Percentiles rank a stretch among this genome's conserved stretches.
Evolutionary conservation across 2,113 vertebrate species (phyloP).

Genomic region (Odontesthes bonariensis): DNA sequence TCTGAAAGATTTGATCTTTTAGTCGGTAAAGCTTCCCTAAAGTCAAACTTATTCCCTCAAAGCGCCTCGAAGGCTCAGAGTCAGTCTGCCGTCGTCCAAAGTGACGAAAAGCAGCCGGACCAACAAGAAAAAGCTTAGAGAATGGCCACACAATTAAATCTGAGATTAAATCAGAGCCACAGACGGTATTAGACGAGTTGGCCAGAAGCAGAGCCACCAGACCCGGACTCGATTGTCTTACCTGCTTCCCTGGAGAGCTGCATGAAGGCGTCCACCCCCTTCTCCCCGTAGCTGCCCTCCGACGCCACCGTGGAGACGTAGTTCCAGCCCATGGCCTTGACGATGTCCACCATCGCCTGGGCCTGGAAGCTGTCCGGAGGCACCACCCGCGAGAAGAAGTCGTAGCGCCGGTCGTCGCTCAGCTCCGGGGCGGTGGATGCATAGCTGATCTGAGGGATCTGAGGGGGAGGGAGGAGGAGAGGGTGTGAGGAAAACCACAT

Average conservation of each 20-base stretch:
- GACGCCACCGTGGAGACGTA: conserved; percentile 76
- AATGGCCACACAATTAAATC: too few species aligned
- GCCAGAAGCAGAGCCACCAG: neutral
- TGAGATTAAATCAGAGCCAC: too few species aligned
- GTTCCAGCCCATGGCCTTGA: conserved; percentile 76
- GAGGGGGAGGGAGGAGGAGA: neutral
- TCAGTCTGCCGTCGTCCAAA: too few species aligned
- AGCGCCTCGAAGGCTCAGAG: too few species aligned
- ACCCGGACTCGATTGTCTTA: conserved; percentile 1
- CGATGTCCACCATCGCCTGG: conserved; percentile 25
- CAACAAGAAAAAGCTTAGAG: neutral
- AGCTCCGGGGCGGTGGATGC: conserved; percentile 76
- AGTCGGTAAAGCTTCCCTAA: too few species aligned
- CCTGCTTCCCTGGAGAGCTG: conserved; percentile 76
- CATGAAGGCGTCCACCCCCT: conserved; percentile 77
- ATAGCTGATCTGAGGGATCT: conserved; percentile 79
- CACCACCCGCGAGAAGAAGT: conserved; percentile 77
- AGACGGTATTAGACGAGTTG: too few species aligned
- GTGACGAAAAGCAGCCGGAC: too few species aligned
- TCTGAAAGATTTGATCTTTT: too few species aligned
- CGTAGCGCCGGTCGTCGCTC: conserved; percentile 74
- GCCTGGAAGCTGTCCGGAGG: conserved; percentile 77
- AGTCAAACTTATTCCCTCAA: too few species aligned
- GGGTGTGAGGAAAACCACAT: too few species aligned
- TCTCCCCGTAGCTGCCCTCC: conserved; percentile 76